Base-by-base conservation (phyloP, 1,140 invertebrate genomes). In the Oedothorax gibbosus region DNA sequence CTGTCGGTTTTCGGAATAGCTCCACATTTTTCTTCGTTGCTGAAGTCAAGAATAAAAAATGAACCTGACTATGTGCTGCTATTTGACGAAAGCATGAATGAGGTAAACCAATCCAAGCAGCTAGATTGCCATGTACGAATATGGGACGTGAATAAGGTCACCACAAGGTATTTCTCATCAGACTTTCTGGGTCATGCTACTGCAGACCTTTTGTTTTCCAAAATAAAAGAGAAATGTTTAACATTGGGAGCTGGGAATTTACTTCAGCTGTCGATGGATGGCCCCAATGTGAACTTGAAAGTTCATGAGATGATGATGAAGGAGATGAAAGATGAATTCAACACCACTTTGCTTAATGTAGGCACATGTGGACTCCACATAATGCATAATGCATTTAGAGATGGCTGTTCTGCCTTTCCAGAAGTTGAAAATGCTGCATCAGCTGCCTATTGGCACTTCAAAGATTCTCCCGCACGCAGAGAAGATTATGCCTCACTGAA, bases 201-300 rank as follows among this genome's bases (percentile, higher is more conserved):
- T 15, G 20, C 71, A 15, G 51, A 35, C 0, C 12, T 54, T 50
- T 51, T 73, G 14, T 54, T 73, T 53, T 14, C 20, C 51, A 72
- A 71, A 57, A 9, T 83, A 18, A 15, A 60, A 18, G 20, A 54
- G 20, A 21, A 57, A 15, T 53, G 66, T 11, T 9, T 8, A 3
- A 56, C 15, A n/a, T 50, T 75, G 60, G 35, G 35, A 14, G 20
- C 51, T n/a, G 72, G n/a, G 3, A 71, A 57, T 12, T 35, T 83
- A 57, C 14, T 83, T 18, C 66, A 71, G 20, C 18, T 83, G 12
- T 51, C 66, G 9, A 83, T 71, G 66, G 80, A 83, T 73, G 80
- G 80, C 18, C 80, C 80, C 15, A 73, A 71, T 83, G 80, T 83
- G 8, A 83, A 83, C 50, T 73, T 60, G 35, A 77, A 57, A 49